Evolutionary conservation across 1,140 invertebrate genomes (phyloP).

Genomic region (Drosophila equinoxialis): DNA sequence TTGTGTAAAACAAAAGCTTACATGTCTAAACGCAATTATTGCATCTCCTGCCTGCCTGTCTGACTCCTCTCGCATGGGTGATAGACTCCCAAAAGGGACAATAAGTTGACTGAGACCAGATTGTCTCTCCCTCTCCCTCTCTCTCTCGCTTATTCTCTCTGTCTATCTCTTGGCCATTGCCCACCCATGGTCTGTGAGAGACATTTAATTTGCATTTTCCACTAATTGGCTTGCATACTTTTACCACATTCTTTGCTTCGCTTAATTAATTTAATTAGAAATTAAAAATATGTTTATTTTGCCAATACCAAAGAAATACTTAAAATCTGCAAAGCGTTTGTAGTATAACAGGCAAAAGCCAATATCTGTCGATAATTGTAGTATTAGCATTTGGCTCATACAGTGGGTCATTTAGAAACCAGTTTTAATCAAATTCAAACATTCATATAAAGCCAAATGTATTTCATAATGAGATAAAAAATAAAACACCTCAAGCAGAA

Average conservation of each 20-base stretch:
- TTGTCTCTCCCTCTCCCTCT: not conserved
- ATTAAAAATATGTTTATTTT: slow-evolving; percentile 71
- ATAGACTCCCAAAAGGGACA: slow-evolving; percentile 31
- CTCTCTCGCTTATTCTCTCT: too few relatives aligned
- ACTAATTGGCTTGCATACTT: slow-evolving; percentile 73
- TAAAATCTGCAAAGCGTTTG: too few relatives aligned
- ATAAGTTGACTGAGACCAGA: slow-evolving; percentile 21
- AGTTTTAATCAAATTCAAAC: not conserved
- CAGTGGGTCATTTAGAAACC: slow-evolving; percentile 27
- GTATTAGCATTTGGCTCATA: slow-evolving; percentile 32
- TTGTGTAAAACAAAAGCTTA: slow-evolving; percentile 65
- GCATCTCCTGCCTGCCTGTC: slow-evolving; percentile 44
- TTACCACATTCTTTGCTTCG: slow-evolving; percentile 64
- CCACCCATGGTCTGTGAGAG: slow-evolving; percentile 34
- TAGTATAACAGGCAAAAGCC: too few relatives aligned
- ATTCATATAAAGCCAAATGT: not conserved
- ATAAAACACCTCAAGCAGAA: too few relatives aligned
- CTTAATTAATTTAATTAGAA: slow-evolving; percentile 81
- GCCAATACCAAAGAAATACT: slow-evolving; percentile 57
- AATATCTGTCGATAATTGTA: slow-evolving; percentile 48
- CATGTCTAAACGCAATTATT: slow-evolving; percentile 78
- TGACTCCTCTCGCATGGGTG: slow-evolving; percentile 11
- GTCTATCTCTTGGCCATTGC: too few relatives aligned
- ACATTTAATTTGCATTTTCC: slow-evolving; percentile 80
- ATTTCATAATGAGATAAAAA: not conserved